Conservation (phyloP, 2,113 vertebrate genomes). For the Spea bombifrons region DNA sequence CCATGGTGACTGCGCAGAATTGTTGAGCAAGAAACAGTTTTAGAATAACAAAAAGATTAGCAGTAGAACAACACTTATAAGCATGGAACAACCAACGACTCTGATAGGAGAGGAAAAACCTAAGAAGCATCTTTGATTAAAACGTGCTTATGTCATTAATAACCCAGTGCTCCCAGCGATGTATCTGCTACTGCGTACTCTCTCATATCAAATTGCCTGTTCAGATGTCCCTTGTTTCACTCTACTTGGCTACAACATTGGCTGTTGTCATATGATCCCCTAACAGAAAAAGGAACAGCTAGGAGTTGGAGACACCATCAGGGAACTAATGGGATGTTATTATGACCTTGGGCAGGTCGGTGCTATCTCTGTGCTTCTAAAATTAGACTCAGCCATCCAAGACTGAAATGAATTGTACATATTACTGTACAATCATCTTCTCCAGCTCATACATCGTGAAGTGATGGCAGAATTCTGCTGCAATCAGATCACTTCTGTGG, state of each 20-base stretch:
- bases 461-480: too few relatives aligned
- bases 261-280: too few relatives aligned
- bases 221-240: too few relatives aligned
- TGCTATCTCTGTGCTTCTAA: slow-evolving; percentile 1
- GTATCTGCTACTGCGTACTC: too few relatives aligned
- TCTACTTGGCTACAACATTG: too few relatives aligned
- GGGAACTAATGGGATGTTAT: neutral
- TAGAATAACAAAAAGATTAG: neutral
- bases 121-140: slow-evolving; percentile 6
- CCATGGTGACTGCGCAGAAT: neutral
- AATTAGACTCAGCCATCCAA: neutral
- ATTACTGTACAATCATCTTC: too few relatives aligned
- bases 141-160: slow-evolving; percentile 28
- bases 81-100: slow-evolving; percentile 20
- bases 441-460: too few relatives aligned
- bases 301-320: neutral
- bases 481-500: too few relatives aligned
- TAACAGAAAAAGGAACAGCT: neutral
- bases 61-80: neutral
- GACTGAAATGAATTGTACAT: too few relatives aligned
- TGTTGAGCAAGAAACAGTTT: too few relatives aligned
- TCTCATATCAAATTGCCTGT: neutral
- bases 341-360: slow-evolving; percentile 10
- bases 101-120: neutral
- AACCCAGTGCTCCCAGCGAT: slow-evolving; percentile 1